Evolutionary conservation across 2,888 invertebrate genomes (phyloP).

Genomic region (Troides oblongomaculatus): DNA sequence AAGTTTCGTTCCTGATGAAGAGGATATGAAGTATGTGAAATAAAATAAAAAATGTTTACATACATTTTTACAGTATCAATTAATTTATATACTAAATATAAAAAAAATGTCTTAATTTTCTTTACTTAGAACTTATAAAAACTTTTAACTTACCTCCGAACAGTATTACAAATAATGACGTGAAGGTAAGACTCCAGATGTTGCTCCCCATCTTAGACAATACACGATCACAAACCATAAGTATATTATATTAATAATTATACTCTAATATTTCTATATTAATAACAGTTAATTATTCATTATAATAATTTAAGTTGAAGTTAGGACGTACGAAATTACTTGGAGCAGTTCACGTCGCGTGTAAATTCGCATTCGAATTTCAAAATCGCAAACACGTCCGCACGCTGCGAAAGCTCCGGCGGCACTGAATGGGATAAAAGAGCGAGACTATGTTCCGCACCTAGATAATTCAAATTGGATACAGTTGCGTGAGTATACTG

Average conservation of each 20-base stretch:
- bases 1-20: too few species aligned
- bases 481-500: conserved; percentile 12
- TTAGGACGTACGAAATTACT: conserved; percentile 19
- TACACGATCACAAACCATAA: conserved; percentile 36
- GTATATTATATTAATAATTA: conserved; percentile 23
- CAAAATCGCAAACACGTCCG: conserved; percentile 37
- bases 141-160: conserved; percentile 60
- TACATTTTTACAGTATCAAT: too few species aligned
- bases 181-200: conserved; percentile 41
- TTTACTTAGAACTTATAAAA: conserved; percentile 14
- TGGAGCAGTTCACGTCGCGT: conserved; percentile 13
- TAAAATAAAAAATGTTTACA: too few species aligned
- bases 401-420: conserved; percentile 41
- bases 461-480: conserved; percentile 2
- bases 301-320: conserved; percentile 9
- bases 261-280: not conserved
- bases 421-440: conserved; percentile 46
- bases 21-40: too few species aligned
- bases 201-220: conserved; percentile 51
- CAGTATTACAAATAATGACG: conserved; percentile 52
- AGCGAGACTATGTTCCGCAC: conserved; percentile 40
- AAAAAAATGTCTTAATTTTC: too few species aligned
- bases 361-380: conserved; percentile 18
- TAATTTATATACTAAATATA: too few species aligned
- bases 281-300: not conserved